A percentile compares a stretch with the other conserved stretches of the same genome.
Evolutionary conservation across 2,113 vertebrate genomes (phyloP).

Genomic region (Casuarius casuarius): DNA sequence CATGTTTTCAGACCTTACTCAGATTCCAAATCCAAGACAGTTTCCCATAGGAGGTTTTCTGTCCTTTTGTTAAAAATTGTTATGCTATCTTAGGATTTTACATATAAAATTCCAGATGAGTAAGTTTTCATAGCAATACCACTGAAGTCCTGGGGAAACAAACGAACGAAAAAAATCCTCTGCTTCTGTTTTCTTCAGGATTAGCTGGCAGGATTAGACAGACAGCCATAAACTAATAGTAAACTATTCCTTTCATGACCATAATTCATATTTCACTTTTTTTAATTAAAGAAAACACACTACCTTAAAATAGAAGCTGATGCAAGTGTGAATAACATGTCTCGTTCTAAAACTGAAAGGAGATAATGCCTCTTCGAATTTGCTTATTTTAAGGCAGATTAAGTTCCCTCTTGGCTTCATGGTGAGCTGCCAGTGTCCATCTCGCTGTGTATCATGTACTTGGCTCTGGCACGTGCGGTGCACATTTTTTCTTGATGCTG

Average conservation of each 20-base stretch:
- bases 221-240: background rate
- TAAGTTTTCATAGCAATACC: background rate
- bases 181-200: background rate
- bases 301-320: background rate
- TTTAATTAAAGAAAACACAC: background rate
- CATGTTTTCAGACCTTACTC: background rate
- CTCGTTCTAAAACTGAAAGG: background rate
- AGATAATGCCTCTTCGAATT: background rate
- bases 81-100: background rate
- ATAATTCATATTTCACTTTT: background rate
- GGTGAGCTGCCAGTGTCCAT: background rate
- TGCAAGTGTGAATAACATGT: background rate
- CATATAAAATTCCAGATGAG: background rate
- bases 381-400: slow-evolving; percentile 5
- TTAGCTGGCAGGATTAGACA: too few species aligned
- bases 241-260: background rate
- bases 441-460: accelerated
- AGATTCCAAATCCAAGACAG: background rate
- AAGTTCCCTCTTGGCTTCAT: accelerated
- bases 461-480: background rate
- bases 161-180: background rate
- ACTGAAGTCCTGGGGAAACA: background rate
- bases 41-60: background rate
- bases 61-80: background rate
- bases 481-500: background rate